These are phyloP conservation scores for Euplagia quadripunctaria DNA, from an alignment of 2,888 invertebrate genomes.

Conservation along the genomic window DNA sequence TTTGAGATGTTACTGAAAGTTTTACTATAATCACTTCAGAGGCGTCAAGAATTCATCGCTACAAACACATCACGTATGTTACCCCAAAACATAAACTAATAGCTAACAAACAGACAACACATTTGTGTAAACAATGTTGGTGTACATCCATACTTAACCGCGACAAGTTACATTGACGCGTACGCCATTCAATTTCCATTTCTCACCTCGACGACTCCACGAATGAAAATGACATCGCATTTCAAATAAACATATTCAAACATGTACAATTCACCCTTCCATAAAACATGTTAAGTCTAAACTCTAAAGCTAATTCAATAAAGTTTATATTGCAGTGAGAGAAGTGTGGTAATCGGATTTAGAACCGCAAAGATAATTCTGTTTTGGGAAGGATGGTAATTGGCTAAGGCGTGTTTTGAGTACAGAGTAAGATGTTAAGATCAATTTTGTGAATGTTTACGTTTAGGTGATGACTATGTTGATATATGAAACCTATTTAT, in stretches of 20 bases:
- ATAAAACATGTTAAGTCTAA: not conserved
- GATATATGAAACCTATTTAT: not conserved
- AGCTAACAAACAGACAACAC: constrained; percentile 1
- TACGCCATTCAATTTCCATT: constrained; percentile 58
- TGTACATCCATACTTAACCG: constrained; percentile 23
- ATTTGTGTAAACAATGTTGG: constrained; percentile 4
- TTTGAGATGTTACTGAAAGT: too few relatives aligned
- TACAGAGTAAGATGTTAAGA: not conserved
- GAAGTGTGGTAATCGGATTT: constrained; percentile 1
- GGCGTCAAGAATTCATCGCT: not conserved
- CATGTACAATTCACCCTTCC: constrained; percentile 10
- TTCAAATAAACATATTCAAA: constrained; percentile 39
- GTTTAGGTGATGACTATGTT: not conserved
- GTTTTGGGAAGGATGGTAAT: constrained; percentile 33
- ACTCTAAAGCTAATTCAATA: constrained; percentile 12
- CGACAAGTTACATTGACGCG: constrained; percentile 33
- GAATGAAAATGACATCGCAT: constrained; percentile 57
- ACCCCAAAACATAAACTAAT: not conserved
- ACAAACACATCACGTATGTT: not conserved
- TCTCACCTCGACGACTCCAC: constrained; percentile 42
- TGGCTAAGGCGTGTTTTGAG: constrained; percentile 34
- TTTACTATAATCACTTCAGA: too few relatives aligned
- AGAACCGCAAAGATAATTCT: constrained; percentile 19
- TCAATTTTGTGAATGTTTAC: not conserved
- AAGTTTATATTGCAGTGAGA: constrained; percentile 23